These are phyloP conservation scores for Bedellia somnulentella DNA, from an alignment of 2,888 invertebrate genomes.

Conservation along the genomic window DNA sequence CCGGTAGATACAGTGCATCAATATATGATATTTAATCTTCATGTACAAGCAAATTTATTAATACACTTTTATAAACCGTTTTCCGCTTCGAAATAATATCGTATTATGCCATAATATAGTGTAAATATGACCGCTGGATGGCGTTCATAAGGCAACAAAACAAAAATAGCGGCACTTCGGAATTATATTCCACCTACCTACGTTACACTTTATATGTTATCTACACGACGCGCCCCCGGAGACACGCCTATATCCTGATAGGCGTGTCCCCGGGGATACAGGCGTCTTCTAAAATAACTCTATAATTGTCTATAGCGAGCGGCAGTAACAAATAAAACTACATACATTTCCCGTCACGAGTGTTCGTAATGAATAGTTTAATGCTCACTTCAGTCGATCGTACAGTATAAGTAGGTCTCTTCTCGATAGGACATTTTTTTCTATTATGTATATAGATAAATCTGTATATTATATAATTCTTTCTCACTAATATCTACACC, in stretches of 20 bases:
- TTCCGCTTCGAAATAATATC: slow-evolving; percentile 38
- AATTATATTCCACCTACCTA: slow-evolving; percentile 51
- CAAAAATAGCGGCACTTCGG: slow-evolving; percentile 32
- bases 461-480: slow-evolving; percentile 56
- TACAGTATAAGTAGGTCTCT: slow-evolving; percentile 45
- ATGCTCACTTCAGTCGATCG: slow-evolving; percentile 50
- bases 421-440: slow-evolving; percentile 54
- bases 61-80: slow-evolving; percentile 50
- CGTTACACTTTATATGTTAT: slow-evolving; percentile 17
- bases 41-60: slow-evolving; percentile 75
- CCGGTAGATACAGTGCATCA: slow-evolving; percentile 68
- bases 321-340: slow-evolving; percentile 38
- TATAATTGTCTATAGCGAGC: slow-evolving; percentile 30
- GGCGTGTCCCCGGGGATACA: too few species aligned
- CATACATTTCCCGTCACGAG: slow-evolving; percentile 38
- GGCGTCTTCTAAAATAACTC: slow-evolving; percentile 10
- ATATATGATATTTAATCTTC: slow-evolving; percentile 76
- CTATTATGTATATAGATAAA: slow-evolving; percentile 57
- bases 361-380: slow-evolving; percentile 40
- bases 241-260: too few species aligned
- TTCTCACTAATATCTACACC: slow-evolving; percentile 62
- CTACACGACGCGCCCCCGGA: too few species aligned
- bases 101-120: slow-evolving; percentile 60
- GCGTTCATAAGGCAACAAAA: slow-evolving; percentile 31
- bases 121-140: too few species aligned